phyloP scores from a whole-genome alignment of 2,113 vertebrate genomes.

The Antennarius striatus region DNA sequence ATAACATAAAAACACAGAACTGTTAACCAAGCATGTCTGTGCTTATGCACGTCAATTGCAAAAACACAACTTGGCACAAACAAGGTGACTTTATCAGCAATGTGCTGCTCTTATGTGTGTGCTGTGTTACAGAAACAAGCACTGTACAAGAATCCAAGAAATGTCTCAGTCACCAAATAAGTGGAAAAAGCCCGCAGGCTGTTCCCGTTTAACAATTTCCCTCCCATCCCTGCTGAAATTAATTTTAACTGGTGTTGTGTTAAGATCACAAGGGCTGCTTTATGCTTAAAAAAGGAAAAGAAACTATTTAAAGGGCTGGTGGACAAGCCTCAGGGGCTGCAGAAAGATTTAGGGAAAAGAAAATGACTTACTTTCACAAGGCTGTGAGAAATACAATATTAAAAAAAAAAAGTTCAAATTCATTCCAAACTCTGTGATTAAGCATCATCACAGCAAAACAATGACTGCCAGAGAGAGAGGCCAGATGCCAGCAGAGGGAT shows the following conservation, averaged over 20 bases:
- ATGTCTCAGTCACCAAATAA: constrained; percentile 75
- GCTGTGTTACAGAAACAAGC: constrained; percentile 72
- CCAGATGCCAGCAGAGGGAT: constrained; percentile 51
- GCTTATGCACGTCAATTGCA: constrained; percentile 24
- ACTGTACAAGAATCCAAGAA: constrained; percentile 66
- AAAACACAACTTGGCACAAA: constrained; percentile 69
- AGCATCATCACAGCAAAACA: constrained; percentile 43
- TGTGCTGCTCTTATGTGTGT: constrained; percentile 70
- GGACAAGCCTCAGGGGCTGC: constrained; percentile 54
- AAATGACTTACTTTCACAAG: constrained; percentile 61
- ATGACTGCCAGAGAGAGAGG: constrained; percentile 28
- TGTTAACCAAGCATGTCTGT: constrained; percentile 40
- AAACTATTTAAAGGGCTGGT: constrained; percentile 60
- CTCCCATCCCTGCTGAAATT: constrained; percentile 69
- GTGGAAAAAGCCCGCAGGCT: constrained; percentile 70
- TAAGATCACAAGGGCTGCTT: constrained; percentile 71
- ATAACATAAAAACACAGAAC: neutral
- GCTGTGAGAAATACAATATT: constrained; percentile 29
- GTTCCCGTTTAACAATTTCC: constrained; percentile 70
- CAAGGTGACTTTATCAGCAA: constrained; percentile 73
- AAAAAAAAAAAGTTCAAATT: constrained; percentile 33
- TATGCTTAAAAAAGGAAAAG: constrained; percentile 33
- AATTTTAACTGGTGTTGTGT: constrained; percentile 74
- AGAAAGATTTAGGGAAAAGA: constrained; percentile 45
- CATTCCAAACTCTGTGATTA: constrained; percentile 46